These are phyloP conservation scores for Nebria salina DNA, from an alignment of 2,888 invertebrate genomes.

Conservation along the genomic window DNA sequence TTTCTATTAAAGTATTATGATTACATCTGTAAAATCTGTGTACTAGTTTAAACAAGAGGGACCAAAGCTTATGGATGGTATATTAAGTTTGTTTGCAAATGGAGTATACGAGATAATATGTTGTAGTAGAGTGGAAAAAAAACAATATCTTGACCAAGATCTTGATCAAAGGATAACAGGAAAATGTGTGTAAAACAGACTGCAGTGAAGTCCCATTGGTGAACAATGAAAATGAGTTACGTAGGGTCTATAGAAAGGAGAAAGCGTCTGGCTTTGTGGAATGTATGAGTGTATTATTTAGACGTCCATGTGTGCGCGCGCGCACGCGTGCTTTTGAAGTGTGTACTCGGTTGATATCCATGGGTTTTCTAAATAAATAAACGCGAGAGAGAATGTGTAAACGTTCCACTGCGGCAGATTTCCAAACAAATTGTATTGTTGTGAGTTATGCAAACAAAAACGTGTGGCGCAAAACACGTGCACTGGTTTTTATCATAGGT, in stretches of 20 bases:
- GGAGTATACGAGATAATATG: not conserved
- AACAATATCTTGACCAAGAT: not conserved
- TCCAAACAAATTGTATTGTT: constrained; percentile 39
- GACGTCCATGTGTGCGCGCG: not conserved
- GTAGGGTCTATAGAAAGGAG: not conserved
- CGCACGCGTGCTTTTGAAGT: not conserved
- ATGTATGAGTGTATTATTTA: not conserved
- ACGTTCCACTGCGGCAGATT: constrained; percentile 32
- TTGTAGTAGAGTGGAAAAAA: not conserved
- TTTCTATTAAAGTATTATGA: too few relatives aligned
- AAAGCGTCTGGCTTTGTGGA: not conserved
- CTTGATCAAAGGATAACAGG: not conserved
- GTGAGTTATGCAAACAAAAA: constrained; percentile 32
- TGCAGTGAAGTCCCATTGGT: not conserved
- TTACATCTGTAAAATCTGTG: too few relatives aligned
- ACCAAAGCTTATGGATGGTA: too few relatives aligned
- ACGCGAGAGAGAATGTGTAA: constrained; percentile 9
- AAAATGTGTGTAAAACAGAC: not conserved
- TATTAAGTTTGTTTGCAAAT: not conserved
- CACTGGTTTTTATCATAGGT: constrained; percentile 22
- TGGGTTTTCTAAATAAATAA: not conserved
- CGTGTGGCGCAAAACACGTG: constrained; percentile 35
- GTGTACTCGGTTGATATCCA: not conserved
- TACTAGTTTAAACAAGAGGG: too few relatives aligned
- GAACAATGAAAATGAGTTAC: not conserved